A percentile compares a stretch with the other conserved stretches of the same genome.
phyloP scores from a whole-genome alignment of 2,113 vertebrate genomes.

The Furnarius figulus region DNA sequence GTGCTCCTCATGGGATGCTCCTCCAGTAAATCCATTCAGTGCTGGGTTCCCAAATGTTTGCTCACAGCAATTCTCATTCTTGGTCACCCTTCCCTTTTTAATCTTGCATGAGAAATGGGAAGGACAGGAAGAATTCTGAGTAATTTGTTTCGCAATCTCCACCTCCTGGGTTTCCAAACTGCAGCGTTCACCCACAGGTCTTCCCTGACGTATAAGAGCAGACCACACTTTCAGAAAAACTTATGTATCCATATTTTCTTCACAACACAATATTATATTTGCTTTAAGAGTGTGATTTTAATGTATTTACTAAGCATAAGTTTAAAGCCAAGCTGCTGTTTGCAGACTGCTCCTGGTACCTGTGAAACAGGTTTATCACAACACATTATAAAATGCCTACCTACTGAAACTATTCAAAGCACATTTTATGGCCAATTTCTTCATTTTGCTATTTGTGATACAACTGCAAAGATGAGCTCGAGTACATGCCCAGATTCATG shows the following conservation, averaged over 20 bases:
- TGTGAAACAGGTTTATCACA: conserved; percentile 1
- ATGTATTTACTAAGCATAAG: not conserved
- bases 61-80: not conserved
- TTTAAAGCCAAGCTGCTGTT: not conserved
- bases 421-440: not conserved
- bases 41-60: not conserved
- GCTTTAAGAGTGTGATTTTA: not conserved
- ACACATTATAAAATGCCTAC: not conserved
- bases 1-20: not conserved
- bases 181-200: not conserved
- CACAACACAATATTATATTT: not conserved
- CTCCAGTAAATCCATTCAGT: not conserved
- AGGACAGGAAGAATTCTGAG: not conserved
- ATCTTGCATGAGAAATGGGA: not conserved
- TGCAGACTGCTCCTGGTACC: not conserved
- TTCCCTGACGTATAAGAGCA: not conserved
- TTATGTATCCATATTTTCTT: accelerated
- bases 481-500: not conserved
- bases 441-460: not conserved
- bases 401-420: not conserved
- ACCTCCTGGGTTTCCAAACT: not conserved
- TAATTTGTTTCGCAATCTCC: not conserved
- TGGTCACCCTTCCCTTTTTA: not conserved
- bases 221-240: not conserved
- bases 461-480: not conserved